Base-by-base conservation (phyloP, 2,113 vertebrate genomes). In the Prionailurus bengalensis region DNA sequence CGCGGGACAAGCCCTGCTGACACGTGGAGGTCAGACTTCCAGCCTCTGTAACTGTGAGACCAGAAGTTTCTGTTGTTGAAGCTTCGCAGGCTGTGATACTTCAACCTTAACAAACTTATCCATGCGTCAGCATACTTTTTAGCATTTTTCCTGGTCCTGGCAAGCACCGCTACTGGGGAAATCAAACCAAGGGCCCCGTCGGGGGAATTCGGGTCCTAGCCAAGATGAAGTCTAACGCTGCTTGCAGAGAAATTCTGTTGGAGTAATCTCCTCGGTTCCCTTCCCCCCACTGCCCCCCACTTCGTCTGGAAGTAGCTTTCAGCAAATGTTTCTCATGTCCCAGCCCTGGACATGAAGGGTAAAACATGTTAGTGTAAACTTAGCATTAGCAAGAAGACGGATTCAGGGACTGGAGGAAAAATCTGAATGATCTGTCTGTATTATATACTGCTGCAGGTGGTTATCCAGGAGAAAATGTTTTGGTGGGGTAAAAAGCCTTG, bases 281-380 rank as follows among this genome's bases (percentile, higher is more conserved):
- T 1, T 0, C 19, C 9, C 53, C 4, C 16, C 31, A 45, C 42
- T 5, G 19, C 36, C 5, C 3, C 63, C 53, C 3, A 61, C 58
- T 2, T 61, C 21, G 8, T 61, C 58, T 58, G 0, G 1, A 93
- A 63, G n/a, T 84, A 65, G 45, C 58, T 51, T 90, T 55, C 73
- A 79, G 73, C 53, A 68, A 25, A 61, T 55, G 31, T 61, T 55
- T 81, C 58, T 96, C 17, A 1, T 11, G 12, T 87, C 7, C 23
- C 36, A 74, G 39, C 58, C 71, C 68, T 74, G 29, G 12, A 94
- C 71, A 31, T n/a, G 51, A 58, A 71, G 55, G 61, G 33, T n/a
- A 45, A 88, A 76, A 27, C 78, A 21, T 65, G 12, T 87, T 79
- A 71, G 4, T 25, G 45, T 45, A 10, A 88, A 39, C 16, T 70